Evolutionary conservation across 1,140 invertebrate species (phyloP).

Genomic region (Brachionus manjavacas): DNA sequence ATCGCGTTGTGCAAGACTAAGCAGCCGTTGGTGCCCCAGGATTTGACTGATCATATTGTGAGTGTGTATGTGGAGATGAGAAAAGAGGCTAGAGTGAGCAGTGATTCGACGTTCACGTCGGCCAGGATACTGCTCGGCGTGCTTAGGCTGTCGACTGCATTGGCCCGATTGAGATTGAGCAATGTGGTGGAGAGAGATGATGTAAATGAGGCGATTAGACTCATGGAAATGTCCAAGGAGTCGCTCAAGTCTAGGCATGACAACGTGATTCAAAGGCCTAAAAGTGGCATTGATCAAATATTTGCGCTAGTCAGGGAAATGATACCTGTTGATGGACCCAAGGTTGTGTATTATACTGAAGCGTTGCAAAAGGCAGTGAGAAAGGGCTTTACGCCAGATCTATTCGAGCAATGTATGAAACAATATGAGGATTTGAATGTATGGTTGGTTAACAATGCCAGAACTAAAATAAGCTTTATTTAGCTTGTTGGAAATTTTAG

Average conservation of each 20-base stretch:
- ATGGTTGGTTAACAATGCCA: slow-evolving; percentile 75
- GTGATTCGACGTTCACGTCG: slow-evolving; percentile 64
- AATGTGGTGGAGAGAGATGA: slow-evolving; percentile 86
- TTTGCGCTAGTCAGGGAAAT: slow-evolving; percentile 77
- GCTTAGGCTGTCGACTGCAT: slow-evolving; percentile 83
- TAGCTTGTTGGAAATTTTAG: neutral
- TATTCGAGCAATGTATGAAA: slow-evolving; percentile 82
- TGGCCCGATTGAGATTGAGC: slow-evolving; percentile 78
- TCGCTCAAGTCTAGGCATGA: neutral
- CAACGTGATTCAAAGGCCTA: neutral
- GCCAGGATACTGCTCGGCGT: slow-evolving; percentile 87
- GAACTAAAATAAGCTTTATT: slow-evolving; percentile 41
- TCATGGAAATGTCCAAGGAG: slow-evolving; percentile 78
- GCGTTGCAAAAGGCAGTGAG: slow-evolving; percentile 76
- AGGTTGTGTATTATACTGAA: slow-evolving; percentile 67
- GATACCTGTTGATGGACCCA: slow-evolving; percentile 63
- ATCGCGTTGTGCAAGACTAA: slow-evolving; percentile 83
- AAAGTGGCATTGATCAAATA: slow-evolving; percentile 66
- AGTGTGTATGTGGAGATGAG: slow-evolving; percentile 88
- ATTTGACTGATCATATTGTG: slow-evolving; percentile 83
- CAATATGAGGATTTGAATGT: slow-evolving; percentile 90
- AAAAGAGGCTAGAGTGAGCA: slow-evolving; percentile 69
- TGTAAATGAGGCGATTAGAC: slow-evolving; percentile 84
- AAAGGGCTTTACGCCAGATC: slow-evolving; percentile 82
- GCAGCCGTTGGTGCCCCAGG: slow-evolving; percentile 68